phyloP scores from a whole-genome alignment of 1,140 invertebrate genomes.

The Drosophila quadrilineata region DNA sequence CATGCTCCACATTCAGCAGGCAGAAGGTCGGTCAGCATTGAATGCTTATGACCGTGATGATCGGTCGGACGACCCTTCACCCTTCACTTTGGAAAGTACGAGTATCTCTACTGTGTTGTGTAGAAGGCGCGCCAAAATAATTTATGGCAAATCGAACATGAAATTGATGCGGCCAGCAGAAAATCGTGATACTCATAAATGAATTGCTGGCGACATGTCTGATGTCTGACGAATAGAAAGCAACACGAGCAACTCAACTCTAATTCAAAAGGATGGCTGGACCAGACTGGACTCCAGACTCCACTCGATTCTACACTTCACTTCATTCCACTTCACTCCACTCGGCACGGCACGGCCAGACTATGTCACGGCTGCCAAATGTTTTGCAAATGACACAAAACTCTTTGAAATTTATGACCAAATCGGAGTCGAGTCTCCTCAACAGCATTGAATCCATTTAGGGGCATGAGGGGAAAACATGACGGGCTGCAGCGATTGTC shows the following conservation, averaged over 20 bases:
- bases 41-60: constrained; percentile 3
- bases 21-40: constrained; percentile 60
- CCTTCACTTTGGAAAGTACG: constrained; percentile 75
- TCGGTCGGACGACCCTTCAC: constrained; percentile 9
- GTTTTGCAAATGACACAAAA: constrained; percentile 73
- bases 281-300: constrained; percentile 8
- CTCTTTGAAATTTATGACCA: constrained; percentile 71
- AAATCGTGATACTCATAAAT: constrained; percentile 74
- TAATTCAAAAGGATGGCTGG: constrained; percentile 13
- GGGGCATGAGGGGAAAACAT: constrained; percentile 14
- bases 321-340: too few species aligned
- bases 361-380: constrained; percentile 63
- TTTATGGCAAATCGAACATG: constrained; percentile 66
- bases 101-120: too few species aligned
- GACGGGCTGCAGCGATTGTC: constrained; percentile 39
- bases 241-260: background rate
- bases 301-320: constrained; percentile 27
- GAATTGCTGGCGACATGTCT: constrained; percentile 74
- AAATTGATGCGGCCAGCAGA: constrained; percentile 29
- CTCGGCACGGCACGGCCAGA: constrained; percentile 3
- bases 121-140: constrained; percentile 59
- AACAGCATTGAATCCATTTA: background rate
- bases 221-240: constrained; percentile 34
- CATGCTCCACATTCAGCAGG: constrained; percentile 57
- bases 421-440: constrained; percentile 28